Percentiles rank a stretch among this genome's conserved stretches.
These are phyloP conservation scores for Circaetus gallicus DNA, from an alignment of 2,113 vertebrate species.

Conservation along the genomic window DNA sequence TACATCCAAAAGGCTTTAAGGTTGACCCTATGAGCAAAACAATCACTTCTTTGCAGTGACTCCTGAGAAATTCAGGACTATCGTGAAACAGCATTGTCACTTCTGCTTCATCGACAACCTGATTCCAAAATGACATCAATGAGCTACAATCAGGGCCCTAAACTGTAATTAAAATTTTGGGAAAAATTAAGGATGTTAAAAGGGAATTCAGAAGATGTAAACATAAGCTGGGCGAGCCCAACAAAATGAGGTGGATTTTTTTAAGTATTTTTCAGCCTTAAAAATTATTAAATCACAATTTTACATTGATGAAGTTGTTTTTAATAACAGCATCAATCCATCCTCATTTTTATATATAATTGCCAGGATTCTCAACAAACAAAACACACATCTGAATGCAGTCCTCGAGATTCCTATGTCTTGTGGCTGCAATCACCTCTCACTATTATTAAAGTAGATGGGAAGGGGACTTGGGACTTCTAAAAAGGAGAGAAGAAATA, in stretches of 20 bases:
- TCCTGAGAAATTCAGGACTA: neutral
- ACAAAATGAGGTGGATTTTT: neutral
- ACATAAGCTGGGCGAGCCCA: accelerated
- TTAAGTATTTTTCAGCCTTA: neutral
- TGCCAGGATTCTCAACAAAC: neutral
- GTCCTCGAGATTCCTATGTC: neutral
- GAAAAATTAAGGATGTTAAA: neutral
- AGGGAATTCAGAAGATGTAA: neutral
- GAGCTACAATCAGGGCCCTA: neutral
- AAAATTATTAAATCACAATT: neutral
- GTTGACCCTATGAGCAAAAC: neutral
- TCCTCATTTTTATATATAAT: neutral
- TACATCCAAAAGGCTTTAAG: neutral
- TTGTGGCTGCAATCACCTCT: neutral
- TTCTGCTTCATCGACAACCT: neutral
- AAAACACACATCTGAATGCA: neutral
- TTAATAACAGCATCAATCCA: neutral
- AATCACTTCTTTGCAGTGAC: neutral
- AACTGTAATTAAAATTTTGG: neutral
- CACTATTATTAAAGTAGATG: constrained; percentile 57
- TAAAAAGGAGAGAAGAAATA: constrained; percentile 54
- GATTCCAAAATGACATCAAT: neutral
- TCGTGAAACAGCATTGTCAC: neutral
- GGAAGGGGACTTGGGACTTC: constrained; percentile 52
- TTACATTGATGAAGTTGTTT: neutral